Evolutionary conservation across 2,888 invertebrate genomes (phyloP).

Genomic region (Silvanus unidentatus): DNA sequence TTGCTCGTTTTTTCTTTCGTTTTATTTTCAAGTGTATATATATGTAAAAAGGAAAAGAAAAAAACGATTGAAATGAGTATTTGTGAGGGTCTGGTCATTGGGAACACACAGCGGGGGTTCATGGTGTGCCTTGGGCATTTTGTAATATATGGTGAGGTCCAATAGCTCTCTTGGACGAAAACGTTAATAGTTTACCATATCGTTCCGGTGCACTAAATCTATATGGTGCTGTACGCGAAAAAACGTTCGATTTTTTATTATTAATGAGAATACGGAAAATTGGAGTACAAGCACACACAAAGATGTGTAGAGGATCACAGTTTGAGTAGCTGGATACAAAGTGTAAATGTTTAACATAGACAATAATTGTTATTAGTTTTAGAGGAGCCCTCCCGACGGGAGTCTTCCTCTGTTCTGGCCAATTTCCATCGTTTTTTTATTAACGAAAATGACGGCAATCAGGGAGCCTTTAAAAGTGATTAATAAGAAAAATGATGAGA

Average conservation of each 20-base stretch:
- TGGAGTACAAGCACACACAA: too few species aligned
- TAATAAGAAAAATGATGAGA: constrained; percentile 30
- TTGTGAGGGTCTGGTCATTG: constrained; percentile 40
- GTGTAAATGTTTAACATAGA: constrained; percentile 15
- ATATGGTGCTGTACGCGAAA: too few species aligned
- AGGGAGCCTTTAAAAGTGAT: constrained; percentile 36
- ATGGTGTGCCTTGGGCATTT: constrained; percentile 38
- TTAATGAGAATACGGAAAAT: too few species aligned
- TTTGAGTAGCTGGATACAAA: constrained; percentile 16
- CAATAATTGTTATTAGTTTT: constrained; percentile 39
- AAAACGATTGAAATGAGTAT: constrained; percentile 14
- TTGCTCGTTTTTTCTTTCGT: background rate
- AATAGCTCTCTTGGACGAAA: constrained; percentile 32
- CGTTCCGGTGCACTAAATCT: too few species aligned
- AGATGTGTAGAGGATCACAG: too few species aligned
- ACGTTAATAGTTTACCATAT: constrained; percentile 38
- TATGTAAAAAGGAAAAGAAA: constrained; percentile 1
- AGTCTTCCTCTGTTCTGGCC: too few species aligned
- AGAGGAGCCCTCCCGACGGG: constrained; percentile 33
- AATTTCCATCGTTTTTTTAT: constrained; percentile 21
- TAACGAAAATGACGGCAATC: constrained; percentile 37
- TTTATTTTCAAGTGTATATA: background rate
- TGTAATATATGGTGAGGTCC: constrained; percentile 41
- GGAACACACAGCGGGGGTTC: constrained; percentile 41
- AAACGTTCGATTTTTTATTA: too few species aligned